Conservation (phyloP, 1,140 invertebrate species). For the Drosophila nebulosa region DNA sequence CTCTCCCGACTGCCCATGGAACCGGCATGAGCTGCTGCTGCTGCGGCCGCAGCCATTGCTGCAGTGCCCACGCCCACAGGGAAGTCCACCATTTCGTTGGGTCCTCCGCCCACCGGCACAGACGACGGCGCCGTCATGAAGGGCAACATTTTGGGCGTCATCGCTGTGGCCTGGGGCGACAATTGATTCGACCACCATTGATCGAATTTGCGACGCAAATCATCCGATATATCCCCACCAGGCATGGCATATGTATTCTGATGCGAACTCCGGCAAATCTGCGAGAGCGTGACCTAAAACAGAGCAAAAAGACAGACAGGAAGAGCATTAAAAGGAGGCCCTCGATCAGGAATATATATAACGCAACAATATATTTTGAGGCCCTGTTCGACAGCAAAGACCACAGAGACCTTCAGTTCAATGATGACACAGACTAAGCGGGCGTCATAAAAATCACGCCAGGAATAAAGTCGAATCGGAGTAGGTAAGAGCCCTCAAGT, state of each 20-base stretch:
- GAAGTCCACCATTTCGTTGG: constrained; percentile 80
- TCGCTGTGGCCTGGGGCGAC: constrained; percentile 81
- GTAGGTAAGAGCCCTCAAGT: constrained; percentile 53
- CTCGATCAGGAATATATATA: constrained; percentile 18
- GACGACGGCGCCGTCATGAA: constrained; percentile 69
- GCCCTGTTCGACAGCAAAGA: constrained; percentile 26
- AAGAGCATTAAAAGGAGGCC: constrained; percentile 15
- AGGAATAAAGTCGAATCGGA: background rate
- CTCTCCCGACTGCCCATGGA: constrained; percentile 76
- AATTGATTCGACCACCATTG: constrained; percentile 87
- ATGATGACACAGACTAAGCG: constrained; percentile 37
- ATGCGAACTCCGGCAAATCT: constrained; percentile 87
- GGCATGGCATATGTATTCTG: constrained; percentile 82
- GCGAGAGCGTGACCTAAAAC: constrained; percentile 88
- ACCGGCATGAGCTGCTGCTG: constrained; percentile 82
- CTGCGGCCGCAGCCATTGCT: constrained; percentile 69
- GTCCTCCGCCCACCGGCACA: constrained; percentile 48
- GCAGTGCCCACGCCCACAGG: constrained; percentile 80
- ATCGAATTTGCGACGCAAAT: constrained; percentile 89
- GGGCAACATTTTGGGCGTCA: constrained; percentile 81
- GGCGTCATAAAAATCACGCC: constrained; percentile 75
- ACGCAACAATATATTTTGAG: constrained; percentile 32
- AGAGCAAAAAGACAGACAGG: background rate
- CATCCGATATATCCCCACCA: constrained; percentile 87
- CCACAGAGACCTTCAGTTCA: constrained; percentile 3